Evolutionary conservation across 64 coral and sea anemone genomes (phyloP).

Genomic region (Pocillopora damicornis): DNA sequence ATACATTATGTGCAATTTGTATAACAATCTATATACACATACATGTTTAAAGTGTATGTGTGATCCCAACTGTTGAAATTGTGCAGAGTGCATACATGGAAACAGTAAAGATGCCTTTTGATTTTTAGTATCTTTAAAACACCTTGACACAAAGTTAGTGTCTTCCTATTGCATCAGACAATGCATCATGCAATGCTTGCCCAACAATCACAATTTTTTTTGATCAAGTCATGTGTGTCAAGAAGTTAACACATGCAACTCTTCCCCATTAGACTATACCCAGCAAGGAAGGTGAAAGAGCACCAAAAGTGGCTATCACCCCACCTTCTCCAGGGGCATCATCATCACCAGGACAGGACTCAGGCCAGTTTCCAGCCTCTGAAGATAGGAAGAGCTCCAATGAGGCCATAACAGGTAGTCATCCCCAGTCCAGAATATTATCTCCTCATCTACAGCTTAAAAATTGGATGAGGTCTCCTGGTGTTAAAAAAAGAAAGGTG

Average conservation of each 20-base stretch:
- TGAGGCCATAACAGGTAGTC: neutral
- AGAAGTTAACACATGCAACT: too few relatives aligned
- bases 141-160: too few relatives aligned
- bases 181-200: too few relatives aligned
- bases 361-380: neutral
- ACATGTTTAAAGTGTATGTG: neutral
- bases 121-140: too few relatives aligned
- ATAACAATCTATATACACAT: neutral
- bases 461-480: slow-evolving; percentile 1
- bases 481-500: neutral
- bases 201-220: too few relatives aligned
- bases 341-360: neutral
- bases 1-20: neutral
- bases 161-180: too few relatives aligned
- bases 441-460: slow-evolving; percentile 16
- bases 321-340: slow-evolving; percentile 59
- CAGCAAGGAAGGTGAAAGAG: neutral
- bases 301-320: slow-evolving; percentile 60
- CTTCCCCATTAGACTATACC: neutral
- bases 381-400: neutral
- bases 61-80: neutral
- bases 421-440: neutral
- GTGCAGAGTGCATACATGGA: too few relatives aligned
- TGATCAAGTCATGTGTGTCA: too few relatives aligned
- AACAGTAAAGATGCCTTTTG: too few relatives aligned